These are phyloP conservation scores for Trimorus sp. DNA, from an alignment of 2,888 invertebrate genomes.

Conservation along the genomic window DNA sequence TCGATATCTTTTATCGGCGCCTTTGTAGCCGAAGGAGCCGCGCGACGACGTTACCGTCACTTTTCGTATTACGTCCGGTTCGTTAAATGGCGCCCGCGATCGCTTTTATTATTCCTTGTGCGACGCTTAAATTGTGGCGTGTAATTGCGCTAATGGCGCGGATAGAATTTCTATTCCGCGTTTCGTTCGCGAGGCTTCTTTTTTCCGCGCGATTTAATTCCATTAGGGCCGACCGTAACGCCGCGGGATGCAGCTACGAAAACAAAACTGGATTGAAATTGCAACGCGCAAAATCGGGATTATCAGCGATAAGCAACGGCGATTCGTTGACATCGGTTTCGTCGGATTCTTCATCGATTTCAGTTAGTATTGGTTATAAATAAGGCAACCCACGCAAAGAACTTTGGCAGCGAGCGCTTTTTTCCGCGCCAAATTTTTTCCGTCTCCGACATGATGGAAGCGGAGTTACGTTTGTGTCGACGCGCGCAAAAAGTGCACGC, in stretches of 20 bases:
- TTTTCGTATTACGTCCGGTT: constrained; percentile 46
- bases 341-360: no score
- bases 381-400: no score
- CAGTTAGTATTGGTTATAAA: no score
- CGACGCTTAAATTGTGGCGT: constrained; percentile 31
- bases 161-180: constrained; percentile 37
- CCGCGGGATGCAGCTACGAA: constrained; percentile 14
- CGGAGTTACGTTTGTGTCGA: no score
- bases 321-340: no score
- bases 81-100: constrained; percentile 39
- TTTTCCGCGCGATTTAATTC: constrained; percentile 39
- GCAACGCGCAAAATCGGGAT: constrained; percentile 23
- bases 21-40: constrained; percentile 25
- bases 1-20: constrained; percentile 22
- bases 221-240: constrained; percentile 19
- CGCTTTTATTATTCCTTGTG: constrained; percentile 42
- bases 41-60: constrained; percentile 14
- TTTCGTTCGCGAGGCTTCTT: constrained; percentile 27
- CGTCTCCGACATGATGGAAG: no score
- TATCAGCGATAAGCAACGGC: constrained; percentile 17
- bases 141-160: constrained; percentile 44
- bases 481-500: no score
- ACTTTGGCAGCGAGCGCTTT: no score
- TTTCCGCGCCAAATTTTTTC: no score
- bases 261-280: constrained; percentile 31